These are phyloP conservation scores for Ectropis crepuscularia DNA, from an alignment of 2,888 invertebrate genomes.

Conservation along the genomic window DNA sequence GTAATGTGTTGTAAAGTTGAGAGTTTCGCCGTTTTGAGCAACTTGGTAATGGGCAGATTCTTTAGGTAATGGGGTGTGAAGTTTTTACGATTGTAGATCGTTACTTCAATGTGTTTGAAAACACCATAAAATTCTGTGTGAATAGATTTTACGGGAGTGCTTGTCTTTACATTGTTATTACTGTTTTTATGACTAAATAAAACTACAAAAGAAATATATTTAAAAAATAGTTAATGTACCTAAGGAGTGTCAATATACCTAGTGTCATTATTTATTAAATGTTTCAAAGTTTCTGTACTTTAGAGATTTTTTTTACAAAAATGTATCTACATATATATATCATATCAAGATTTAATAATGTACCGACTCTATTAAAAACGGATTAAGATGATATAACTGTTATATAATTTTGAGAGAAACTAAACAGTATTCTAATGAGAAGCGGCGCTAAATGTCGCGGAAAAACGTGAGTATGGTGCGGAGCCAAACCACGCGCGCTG, in stretches of 20 bases:
- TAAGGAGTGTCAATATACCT: no score
- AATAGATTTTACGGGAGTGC: background rate
- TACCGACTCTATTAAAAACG: background rate
- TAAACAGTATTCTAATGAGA: constrained; percentile 20
- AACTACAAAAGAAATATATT: no score
- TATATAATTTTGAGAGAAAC: constrained; percentile 22
- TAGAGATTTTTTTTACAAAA: no score
- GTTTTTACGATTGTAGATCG: constrained; percentile 6
- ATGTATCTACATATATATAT: no score
- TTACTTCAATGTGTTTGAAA: constrained; percentile 11
- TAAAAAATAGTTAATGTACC: no score
- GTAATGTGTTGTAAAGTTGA: constrained; percentile 23
- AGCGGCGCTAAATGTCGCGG: constrained; percentile 5
- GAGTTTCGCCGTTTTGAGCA: constrained; percentile 7
- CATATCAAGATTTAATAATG: background rate
- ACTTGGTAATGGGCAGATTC: constrained; percentile 7
- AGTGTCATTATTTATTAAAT: no score
- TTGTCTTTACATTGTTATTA: background rate
- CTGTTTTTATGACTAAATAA: background rate
- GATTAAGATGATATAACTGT: constrained; percentile 9
- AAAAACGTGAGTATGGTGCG: constrained; percentile 26
- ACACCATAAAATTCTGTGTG: constrained; percentile 8
- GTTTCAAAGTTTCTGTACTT: no score
- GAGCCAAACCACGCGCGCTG: constrained; percentile 16
- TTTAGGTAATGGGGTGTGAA: constrained; percentile 22